Base-by-base conservation (phyloP, 2,888 invertebrate genomes). In the Anthophora plumipes region DNA sequence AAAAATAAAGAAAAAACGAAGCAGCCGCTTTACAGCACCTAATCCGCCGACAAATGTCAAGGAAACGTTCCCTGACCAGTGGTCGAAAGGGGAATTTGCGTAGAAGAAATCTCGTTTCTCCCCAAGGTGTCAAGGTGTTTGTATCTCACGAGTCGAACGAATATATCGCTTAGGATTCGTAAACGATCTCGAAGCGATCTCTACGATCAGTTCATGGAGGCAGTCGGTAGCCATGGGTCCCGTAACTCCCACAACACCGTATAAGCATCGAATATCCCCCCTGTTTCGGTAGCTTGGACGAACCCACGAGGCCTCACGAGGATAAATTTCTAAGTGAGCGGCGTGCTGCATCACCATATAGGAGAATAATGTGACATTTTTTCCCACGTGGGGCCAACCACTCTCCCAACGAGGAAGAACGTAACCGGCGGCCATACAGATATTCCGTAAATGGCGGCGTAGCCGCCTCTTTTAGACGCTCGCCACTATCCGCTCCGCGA, bases 291-390 rank as follows among this genome's bases (percentile, higher is more conserved):
- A n/a, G n/a, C n/a, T 57, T 50, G 72, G 69, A 72, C 82, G 78
- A 39, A 67, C 68, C 76, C 78, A 66, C 41, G 59, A 64, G 75
- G 67, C 77, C 60, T 54, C 74, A 75, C 74, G 76, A 82, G 89
- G 89, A 89, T 89, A 85, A 90, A 90, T 91, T 90, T 90, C 89
- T 85, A 90, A 90, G 90, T 89, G 88, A 91, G 87, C 89, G 88
- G 90, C 86, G 83, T 86, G 85, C 89, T 84, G 89, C 88, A 91
- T 92, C 90, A 90, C 92, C 92, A 91, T 92, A 92, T 92, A 91
- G 88, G 92, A 92, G 91, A 91, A 92, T 92, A 92, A 92, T 92
- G 90, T 90, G 90, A 90, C 90, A 91, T 91, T 91, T 92, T 88
- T 90, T 84, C 86, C 80, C 83, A 72, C 84, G 69, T 76, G 72